Evolutionary conservation across 2,888 invertebrate genomes (phyloP), one percentile per base, ranked within the genome.

Genomic region (Nomada flava): DNA sequence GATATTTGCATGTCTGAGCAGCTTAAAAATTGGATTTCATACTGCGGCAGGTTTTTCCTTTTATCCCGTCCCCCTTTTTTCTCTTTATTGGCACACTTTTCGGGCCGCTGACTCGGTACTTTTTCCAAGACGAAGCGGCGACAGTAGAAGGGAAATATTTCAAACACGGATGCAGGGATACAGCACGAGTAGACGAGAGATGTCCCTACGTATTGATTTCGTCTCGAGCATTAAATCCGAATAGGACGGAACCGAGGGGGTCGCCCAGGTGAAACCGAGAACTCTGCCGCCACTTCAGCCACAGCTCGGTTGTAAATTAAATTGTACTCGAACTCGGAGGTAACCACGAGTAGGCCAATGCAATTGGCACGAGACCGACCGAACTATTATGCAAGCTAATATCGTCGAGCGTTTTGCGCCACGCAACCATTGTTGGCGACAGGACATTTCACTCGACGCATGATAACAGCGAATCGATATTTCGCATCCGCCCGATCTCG

Each of bases 131-230:
- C 60, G 70, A 79, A 73, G 83, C 74, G 63, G 59, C 55, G n/a
- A n/a, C 23, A 55, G 77, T n/a, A 23, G 18, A 20, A 69, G 71
- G 53, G 64, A 50, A 13, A 4, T 0, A 71, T 18, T 26, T 29
- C 10, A 68, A 50, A 20, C 53, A 69, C 62, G 29, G 50, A 52
- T 55, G 64, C 65, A 47, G 79, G 57, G 77, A 78, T 74, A 82
- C 75, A 77, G 69, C 74, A 15, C 70, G 62, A 76, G 81, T 50
- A 76, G 76, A 71, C 74, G 81, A 83, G 86, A 83, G 85, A 83
- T 77, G 84, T 84, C 76, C 82, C 78, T 77, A 67, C 82, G 89
- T 91, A 90, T 90, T 90, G 90, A 91, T 91, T 90, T 89, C 84
- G 88, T 88, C 90, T 87, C 87, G 88, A 87, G 87, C 88, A 85